Conservation (phyloP, 30 jellyfish, hydroid and myxozoan species). For the Chrysaora quinquecirrha region DNA sequence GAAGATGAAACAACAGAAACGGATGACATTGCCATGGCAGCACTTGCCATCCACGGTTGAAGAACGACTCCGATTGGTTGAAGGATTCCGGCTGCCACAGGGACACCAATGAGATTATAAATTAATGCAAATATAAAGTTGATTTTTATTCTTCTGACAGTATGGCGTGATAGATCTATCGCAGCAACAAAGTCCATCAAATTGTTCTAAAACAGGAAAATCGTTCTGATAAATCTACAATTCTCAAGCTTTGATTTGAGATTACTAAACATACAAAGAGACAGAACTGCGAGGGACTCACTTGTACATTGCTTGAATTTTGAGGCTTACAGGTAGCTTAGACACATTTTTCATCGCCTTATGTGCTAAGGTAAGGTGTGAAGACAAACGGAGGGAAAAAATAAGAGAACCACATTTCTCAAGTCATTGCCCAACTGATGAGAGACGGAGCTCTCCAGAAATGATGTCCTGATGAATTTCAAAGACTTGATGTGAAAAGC, state of each 20-base stretch:
- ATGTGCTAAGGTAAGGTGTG: too few species aligned
- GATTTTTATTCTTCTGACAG: conserved; percentile 86
- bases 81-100: conserved; percentile 99
- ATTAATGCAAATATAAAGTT: conserved; percentile 93
- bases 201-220: conserved; percentile 66
- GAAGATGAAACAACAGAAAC: conserved; percentile 98
- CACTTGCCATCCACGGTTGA: conserved; percentile 99
- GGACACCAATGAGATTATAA: conserved; percentile 95
- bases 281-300: too few species aligned
- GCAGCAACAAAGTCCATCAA: conserved; percentile 98
- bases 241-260: neutral
- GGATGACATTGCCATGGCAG: conserved; percentile 99
- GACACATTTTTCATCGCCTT: too few species aligned
- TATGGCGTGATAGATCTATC: conserved; percentile 87
- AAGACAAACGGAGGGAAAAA: neutral
- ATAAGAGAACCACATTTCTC: too few species aligned
- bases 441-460: too few species aligned
- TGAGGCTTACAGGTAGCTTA: too few species aligned
- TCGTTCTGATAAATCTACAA: neutral
- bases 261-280: too few species aligned
- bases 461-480: too few species aligned
- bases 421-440: too few species aligned
- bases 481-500: too few species aligned
- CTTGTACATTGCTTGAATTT: too few species aligned
- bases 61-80: conserved; percentile 89